Evolutionary conservation across 2,888 invertebrate species (phyloP), one percentile per base, ranked within the genome.

Genomic region (Drosophila neotestacea): DNA sequence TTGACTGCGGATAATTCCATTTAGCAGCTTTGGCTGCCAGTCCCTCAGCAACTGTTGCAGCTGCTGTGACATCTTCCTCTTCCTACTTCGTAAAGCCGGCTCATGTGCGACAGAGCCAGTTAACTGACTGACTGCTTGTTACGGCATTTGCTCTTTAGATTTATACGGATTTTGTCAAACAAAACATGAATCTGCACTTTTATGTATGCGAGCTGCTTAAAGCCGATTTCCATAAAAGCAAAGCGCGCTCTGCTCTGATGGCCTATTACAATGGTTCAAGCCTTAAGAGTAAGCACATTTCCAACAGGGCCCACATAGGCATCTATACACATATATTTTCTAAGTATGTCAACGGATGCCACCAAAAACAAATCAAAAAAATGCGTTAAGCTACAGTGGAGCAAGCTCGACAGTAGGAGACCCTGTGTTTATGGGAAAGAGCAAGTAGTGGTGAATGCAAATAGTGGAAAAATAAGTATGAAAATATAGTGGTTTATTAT

Each of bases 131-230:
- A 48, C 67, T 67, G 65, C 74, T 61, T 71, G 76, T 51, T 65
- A 71, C 75, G 81, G 72, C 79, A 85, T 81, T 79, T 73, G 77
- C 87, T 85, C 88, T 85, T 88, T 87, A 84, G 88, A 81, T 89
- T 89, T 89, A 84, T 82, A 85, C 78, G 88, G 88, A 89, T 89
- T 89, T 87, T 78, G 81, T 75, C 81, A 82, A 88, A 89, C 82
- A 85, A 83, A 91, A 91, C 91, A 91, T 83, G 91, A 86, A 85
- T 91, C 91, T 91, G 91, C 91, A 91, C 91, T 91, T 91, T 88
- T 79, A 84, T 87, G 83, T 67, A 56, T 62, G 61, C 38, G 71
- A 27, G 58, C 78, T 59, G 63, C 47, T 66, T 34, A 89, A 90
- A 91, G 86, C 83, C 84, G 90, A 90, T 90, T 91, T 79, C 34